Evolutionary conservation across 2,797 vertebrate species (phyloP), one percentile per base, ranked within the genome.

Genomic region (Sebastes elongatus): DNA sequence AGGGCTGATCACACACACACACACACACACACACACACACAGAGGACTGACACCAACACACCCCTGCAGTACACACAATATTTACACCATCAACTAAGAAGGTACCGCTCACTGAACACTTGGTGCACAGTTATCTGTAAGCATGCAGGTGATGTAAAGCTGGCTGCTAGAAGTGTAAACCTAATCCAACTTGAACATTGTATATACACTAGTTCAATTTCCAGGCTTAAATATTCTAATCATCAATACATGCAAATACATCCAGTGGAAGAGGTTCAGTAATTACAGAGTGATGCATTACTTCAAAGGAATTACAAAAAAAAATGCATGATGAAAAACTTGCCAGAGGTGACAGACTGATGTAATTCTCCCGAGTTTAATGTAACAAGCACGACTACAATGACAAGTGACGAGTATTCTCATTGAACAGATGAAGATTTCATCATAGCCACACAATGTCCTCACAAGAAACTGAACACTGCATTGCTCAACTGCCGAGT

Each of bases 281-380:
- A 55, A 76, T 81, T 79, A 71, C 38, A 2, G n/a, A 60, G 7
- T n/a, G 27, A 77, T 56, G 73, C 65, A 61, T 77, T 66, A 64
- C 84, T 52, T 82, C 63, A 88, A 72, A 81, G 42, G 62, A 61
- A 73, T 62, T 69, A 10, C 27, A 66, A 49, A 67, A 81, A 86
- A 70, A 33, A 61, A 61, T 42, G 18, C 18, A 32, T 11, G 33
- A 82, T 60, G 65, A 75, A 68, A 60, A 63, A 76, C 23, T 27
- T 7, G 42, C 80, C 46, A 5, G 75, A 25, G 74, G 81, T 84
- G 78, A 80, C 68, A 55, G 80, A 22, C 70, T 86, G 79, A 90
- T 13, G 74, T 61, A 88, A 84, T 74, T 33, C 75, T 28, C 23
- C 33, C 16, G 28, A 53, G 25, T 80, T 79, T 18, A 33, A 59